These are phyloP conservation scores for Alosa sapidissima DNA, from an alignment of 2,797 vertebrate species.

Conservation along the genomic window DNA sequence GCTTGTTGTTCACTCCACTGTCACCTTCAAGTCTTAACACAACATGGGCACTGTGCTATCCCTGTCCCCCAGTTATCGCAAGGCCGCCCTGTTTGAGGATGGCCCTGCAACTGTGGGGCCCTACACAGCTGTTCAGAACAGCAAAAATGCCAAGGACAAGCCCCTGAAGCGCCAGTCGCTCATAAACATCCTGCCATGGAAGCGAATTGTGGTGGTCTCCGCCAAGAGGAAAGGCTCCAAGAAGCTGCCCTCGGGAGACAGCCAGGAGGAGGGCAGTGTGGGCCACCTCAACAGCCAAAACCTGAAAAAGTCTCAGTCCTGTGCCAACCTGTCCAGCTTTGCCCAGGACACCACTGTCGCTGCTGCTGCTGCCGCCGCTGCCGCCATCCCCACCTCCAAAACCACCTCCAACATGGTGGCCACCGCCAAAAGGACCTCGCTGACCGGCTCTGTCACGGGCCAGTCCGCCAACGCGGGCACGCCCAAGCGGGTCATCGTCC, in stretches of 20 bases:
- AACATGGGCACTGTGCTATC: conserved; percentile 91
- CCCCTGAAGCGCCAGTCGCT: conserved; percentile 87
- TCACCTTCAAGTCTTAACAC: conserved; percentile 33
- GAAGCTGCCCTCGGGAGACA: conserved; percentile 80
- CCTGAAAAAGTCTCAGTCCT: conserved; percentile 93
- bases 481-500: conserved; percentile 90
- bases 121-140: conserved; percentile 91
- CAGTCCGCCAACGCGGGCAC: conserved; percentile 76
- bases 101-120: conserved; percentile 84
- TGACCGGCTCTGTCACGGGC: conserved; percentile 63
- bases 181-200: conserved; percentile 89
- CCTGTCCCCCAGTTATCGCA: conserved; percentile 91
- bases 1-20: background rate
- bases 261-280: conserved; percentile 81
- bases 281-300: conserved; percentile 86
- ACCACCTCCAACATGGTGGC: conserved; percentile 74
- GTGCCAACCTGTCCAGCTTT: conserved; percentile 88
- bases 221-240: conserved; percentile 90
- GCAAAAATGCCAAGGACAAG: conserved; percentile 91
- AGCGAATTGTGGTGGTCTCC: conserved; percentile 88
- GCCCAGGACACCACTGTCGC: conserved; percentile 72
- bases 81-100: conserved; percentile 88
- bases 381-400: conserved; percentile 79
- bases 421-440: conserved; percentile 73
- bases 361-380: conserved; percentile 60